Conservation (phyloP, 2,113 vertebrate species). For the Madoqua kirkii region DNA sequence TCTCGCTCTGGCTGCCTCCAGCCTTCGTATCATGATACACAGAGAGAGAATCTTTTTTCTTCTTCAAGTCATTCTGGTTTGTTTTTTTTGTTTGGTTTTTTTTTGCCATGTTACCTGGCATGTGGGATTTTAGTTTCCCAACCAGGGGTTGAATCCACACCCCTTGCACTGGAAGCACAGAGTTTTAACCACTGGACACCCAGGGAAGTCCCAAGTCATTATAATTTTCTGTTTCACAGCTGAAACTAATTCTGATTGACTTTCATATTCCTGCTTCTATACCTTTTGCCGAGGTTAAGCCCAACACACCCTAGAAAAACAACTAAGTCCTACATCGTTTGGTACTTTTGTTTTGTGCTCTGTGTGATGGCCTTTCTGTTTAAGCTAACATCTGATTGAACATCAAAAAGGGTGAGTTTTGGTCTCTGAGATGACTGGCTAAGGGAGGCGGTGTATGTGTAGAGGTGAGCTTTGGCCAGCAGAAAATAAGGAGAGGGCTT, state of each 20-base stretch:
- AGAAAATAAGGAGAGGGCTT: background rate
- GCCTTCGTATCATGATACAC: background rate
- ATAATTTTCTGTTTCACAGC: background rate
- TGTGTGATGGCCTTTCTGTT: background rate
- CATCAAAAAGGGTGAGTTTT: background rate
- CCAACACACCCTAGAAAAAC: background rate
- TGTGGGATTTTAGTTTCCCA: background rate
- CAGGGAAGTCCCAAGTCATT: background rate
- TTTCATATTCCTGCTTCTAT: too few species aligned
- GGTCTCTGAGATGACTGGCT: background rate
- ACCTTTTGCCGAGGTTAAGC: background rate
- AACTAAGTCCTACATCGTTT: background rate
- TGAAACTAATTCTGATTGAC: background rate
- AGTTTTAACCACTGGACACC: background rate
- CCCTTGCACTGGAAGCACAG: background rate
- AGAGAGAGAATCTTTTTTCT: background rate
- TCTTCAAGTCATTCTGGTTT: background rate
- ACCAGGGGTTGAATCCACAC: background rate
- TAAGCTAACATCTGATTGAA: background rate
- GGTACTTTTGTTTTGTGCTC: background rate
- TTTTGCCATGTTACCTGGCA: background rate
- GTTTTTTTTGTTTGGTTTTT: background rate
- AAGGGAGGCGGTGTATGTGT: rapidly evolving
- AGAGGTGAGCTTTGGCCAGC: background rate
- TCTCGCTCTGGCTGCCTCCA: background rate